Conservation (phyloP, 2,797 vertebrate species). For the Distichodus sexfasciatus region DNA sequence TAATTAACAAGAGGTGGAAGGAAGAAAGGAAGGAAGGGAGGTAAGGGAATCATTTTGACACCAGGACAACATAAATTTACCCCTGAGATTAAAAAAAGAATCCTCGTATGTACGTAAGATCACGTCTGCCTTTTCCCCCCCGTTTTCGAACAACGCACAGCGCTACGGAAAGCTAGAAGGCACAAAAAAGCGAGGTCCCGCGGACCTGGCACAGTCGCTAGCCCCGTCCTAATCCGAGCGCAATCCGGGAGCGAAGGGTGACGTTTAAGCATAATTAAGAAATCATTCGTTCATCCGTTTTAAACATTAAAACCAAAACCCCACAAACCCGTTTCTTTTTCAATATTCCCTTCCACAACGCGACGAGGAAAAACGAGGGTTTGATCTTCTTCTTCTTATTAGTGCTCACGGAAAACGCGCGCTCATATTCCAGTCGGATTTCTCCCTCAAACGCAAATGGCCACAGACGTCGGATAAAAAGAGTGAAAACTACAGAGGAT, state of each 20-base stretch:
- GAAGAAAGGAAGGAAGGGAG: slow-evolving; percentile 54
- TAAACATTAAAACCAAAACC: too few species aligned
- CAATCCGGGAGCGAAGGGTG: neutral
- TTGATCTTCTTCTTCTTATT: too few species aligned
- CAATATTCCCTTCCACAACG: too few species aligned
- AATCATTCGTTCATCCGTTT: too few species aligned
- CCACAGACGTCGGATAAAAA: too few species aligned
- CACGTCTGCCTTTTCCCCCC: slow-evolving; percentile 61
- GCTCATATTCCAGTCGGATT: too few species aligned
- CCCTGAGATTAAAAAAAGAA: slow-evolving; percentile 80
- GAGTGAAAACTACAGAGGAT: too few species aligned
- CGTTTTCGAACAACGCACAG: slow-evolving; percentile 61
- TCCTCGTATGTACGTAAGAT: slow-evolving; percentile 60
- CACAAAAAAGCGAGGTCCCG: slow-evolving; percentile 74
- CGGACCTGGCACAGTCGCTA: slow-evolving; percentile 51
- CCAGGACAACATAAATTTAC: slow-evolving; percentile 69
- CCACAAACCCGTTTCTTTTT: too few species aligned
- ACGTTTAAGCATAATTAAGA: too few species aligned
- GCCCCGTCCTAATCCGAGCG: slow-evolving; percentile 8
- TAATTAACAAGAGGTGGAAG: slow-evolving; percentile 68
- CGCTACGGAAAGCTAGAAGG: slow-evolving; percentile 75
- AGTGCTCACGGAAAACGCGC: too few species aligned
- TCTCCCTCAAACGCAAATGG: too few species aligned
- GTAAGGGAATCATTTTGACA: slow-evolving; percentile 58
- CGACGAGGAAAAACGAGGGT: too few species aligned